Evolutionary conservation across 2,888 invertebrate species (phyloP).

Genomic region (Ennomos fuscantarius): DNA sequence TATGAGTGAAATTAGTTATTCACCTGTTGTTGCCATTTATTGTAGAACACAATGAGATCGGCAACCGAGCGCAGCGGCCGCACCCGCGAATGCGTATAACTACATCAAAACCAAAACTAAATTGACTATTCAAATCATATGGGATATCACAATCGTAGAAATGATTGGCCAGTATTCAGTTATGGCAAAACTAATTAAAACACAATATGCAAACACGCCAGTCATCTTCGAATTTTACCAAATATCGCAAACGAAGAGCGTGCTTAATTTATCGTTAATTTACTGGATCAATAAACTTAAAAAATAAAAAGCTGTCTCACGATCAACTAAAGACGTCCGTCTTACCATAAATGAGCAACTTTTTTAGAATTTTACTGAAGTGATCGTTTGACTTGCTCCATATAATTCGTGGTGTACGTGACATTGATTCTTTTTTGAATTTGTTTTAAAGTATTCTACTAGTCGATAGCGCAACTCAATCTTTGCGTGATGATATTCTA

Average conservation of each 20-base stretch:
- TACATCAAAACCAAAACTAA: conserved; percentile 59
- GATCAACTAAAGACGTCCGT: conserved; percentile 60
- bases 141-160: conserved; percentile 29
- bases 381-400: conserved; percentile 67
- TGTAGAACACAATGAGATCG: conserved; percentile 76
- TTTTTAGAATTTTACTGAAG: conserved; percentile 69
- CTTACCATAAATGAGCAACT: conserved; percentile 68
- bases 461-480: conserved; percentile 49
- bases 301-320: conserved; percentile 65
- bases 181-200: conserved; percentile 37
- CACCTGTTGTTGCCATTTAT: conserved; percentile 85
- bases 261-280: conserved; percentile 68
- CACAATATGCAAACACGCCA: conserved; percentile 43
- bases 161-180: conserved; percentile 28
- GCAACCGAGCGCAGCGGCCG: conserved; percentile 70
- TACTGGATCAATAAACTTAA: conserved; percentile 68
- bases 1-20: conserved; percentile 84
- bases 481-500: conserved; percentile 69
- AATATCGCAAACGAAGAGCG: conserved; percentile 56
- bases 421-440: conserved; percentile 63
- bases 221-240: conserved; percentile 59
- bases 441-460: conserved; percentile 20
- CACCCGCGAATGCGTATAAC: conserved; percentile 67
- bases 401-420: conserved; percentile 80
- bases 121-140: conserved; percentile 56